Percentiles rank a stretch among this genome's conserved stretches.
Conservation (phyloP, 2,113 vertebrate genomes). For the Hippocampus mohnikei region DNA sequence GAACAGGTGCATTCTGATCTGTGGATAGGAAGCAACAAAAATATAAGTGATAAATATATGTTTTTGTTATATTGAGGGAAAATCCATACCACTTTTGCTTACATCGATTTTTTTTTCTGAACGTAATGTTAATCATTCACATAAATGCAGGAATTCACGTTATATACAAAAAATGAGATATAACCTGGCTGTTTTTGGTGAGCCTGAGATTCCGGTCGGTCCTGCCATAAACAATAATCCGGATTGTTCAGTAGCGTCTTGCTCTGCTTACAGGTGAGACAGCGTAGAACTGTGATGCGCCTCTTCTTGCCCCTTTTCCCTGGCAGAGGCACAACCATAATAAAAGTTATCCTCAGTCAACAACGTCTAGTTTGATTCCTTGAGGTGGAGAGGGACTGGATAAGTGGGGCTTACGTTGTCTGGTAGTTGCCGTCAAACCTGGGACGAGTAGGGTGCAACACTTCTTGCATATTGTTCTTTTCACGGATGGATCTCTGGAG, state of each 20-base stretch:
- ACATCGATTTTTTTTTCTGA: too few relatives aligned
- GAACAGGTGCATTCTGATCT: constrained; percentile 29
- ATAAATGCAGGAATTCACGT: too few relatives aligned
- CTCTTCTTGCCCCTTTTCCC: constrained; percentile 51
- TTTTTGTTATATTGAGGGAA: too few relatives aligned
- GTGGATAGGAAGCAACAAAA: constrained; percentile 7
- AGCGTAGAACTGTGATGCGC: constrained; percentile 66
- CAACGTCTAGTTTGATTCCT: background rate
- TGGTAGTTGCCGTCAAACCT: constrained; percentile 72
- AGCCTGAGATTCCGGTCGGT: constrained; percentile 75
- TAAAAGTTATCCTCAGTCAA: background rate
- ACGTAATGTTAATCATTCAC: too few relatives aligned
- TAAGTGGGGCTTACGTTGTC: constrained; percentile 65
- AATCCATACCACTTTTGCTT: too few relatives aligned
- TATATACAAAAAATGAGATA: background rate
- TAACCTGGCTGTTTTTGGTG: constrained; percentile 60
- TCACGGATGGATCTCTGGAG: constrained; percentile 79
- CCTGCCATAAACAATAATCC: constrained; percentile 73
- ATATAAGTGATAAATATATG: background rate
- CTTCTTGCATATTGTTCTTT: constrained; percentile 79
- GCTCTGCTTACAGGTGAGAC: constrained; percentile 73
- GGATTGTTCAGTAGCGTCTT: constrained; percentile 73
- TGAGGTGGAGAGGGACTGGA: background rate
- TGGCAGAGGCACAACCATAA: constrained; percentile 23
- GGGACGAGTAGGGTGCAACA: constrained; percentile 76